Conservation (phyloP, 2,797 vertebrate species). For the Anas acuta region DNA sequence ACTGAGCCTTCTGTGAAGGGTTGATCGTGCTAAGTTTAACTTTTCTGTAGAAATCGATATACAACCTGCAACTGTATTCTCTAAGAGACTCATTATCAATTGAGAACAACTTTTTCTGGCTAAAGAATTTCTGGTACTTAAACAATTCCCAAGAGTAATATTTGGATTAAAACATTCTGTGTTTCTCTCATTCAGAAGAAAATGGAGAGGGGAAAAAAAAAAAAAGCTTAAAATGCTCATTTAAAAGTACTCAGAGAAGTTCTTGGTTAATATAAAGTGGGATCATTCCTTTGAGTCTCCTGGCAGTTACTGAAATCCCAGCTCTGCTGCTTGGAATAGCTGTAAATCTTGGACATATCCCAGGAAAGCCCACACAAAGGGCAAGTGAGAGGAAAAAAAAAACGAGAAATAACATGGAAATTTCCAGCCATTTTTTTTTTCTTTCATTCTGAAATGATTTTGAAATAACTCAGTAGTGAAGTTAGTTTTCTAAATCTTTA, state of each 20-base stretch:
- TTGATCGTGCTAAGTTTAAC: not conserved
- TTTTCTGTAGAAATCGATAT: not conserved
- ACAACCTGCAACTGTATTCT: not conserved
- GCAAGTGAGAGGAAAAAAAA: conserved; percentile 63
- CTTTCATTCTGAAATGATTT: conserved; percentile 9
- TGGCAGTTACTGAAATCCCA: conserved; percentile 56
- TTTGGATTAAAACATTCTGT: not conserved
- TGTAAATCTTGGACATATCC: conserved; percentile 38
- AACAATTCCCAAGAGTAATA: not conserved
- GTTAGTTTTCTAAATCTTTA: conserved; percentile 14
- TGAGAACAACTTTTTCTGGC: not conserved
- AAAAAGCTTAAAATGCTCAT: not conserved
- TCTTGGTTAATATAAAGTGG: not conserved
- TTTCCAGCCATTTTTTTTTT: not conserved
- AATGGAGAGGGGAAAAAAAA: not conserved
- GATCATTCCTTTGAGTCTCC: not conserved
- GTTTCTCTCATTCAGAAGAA: not conserved
- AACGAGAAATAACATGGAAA: conserved; percentile 49
- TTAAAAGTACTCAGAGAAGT: conserved; percentile 34
- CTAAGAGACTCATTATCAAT: not conserved
- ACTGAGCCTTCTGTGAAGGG: not conserved
- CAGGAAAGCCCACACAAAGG: conserved; percentile 58
- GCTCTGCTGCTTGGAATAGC: conserved; percentile 57
- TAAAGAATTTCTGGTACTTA: not conserved
- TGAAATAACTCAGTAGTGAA: not conserved